Evolutionary conservation across 1,140 invertebrate genomes (phyloP), one percentile per base, ranked within the genome.

Genomic region (Camponotus floridanus): DNA sequence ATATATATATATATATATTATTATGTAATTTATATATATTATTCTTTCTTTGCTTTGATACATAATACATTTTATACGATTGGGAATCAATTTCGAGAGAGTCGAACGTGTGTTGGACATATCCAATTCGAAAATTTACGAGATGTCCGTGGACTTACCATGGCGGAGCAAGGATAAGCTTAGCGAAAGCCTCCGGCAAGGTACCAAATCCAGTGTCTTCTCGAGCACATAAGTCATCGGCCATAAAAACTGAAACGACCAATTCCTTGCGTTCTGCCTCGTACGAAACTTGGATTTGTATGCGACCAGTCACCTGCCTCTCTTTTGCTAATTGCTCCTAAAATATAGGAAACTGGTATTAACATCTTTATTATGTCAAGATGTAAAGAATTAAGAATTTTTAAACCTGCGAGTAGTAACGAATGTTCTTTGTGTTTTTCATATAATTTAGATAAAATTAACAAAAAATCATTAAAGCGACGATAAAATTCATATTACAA

Each of bases 231-330:
- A 98, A 95, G 94, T 98, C 98, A 90, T 98, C 97, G 8, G 97
- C 98, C 5, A 97, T 98, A 92, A 98, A 96, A 39, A 98, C 96
- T 5, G 97, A 97, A 9, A 98, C 97, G 1, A 98, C 97, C 85
- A 98, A 94, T 91, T 98, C 98, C 86, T 96, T 97, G 51, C 97
- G 96, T 89, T 98, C 98, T 31, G 97, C 96, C 91, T 98, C 97
- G 94, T 98, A 98, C 97, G 97, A 98, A 26, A 98, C 97, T 94
- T 98, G 98, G 85, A 98, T 96, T 94, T 98, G 98, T 31, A 98
- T 96, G 26, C 98, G 96, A 26, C 97, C 97, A 42, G 96, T 97
- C 79, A 98, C 97, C 90, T 96, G 96, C 81, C 97, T 96, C 93
- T 98, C 97, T 48, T 97, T 96, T 5, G 96, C 96, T 70, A 97